phyloP scores from a whole-genome alignment of 2,888 invertebrate species.

The Phania funesta region DNA sequence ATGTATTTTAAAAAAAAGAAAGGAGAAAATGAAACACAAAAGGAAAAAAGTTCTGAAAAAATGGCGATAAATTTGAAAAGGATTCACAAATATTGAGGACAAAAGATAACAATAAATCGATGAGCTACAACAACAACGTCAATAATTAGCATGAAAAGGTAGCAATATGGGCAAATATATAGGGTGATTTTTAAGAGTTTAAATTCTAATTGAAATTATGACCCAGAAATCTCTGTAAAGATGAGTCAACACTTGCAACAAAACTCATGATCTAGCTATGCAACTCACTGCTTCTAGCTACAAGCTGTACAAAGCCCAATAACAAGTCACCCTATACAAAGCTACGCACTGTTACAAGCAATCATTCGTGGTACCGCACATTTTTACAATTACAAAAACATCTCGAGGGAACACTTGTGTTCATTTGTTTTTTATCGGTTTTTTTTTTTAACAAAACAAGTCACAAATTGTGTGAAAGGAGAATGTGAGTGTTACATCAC shows the following conservation, averaged over 20 bases:
- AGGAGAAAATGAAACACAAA: not conserved
- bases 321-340: too few species aligned
- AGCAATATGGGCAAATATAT: not conserved
- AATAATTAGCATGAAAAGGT: slow-evolving; percentile 12
- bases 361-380: not conserved
- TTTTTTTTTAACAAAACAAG: not conserved
- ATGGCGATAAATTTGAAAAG: slow-evolving; percentile 40
- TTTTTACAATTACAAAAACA: slow-evolving; percentile 27
- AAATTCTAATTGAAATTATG: too few species aligned
- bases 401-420: slow-evolving; percentile 5
- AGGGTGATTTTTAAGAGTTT: not conserved
- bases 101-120: slow-evolving; percentile 49
- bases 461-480: not conserved
- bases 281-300: too few species aligned
- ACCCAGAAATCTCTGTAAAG: too few species aligned
- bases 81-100: slow-evolving; percentile 39
- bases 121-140: slow-evolving; percentile 29
- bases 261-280: too few species aligned
- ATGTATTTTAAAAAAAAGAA: not conserved
- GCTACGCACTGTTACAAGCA: not conserved
- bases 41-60: not conserved
- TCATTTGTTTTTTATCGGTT: not conserved
- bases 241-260: too few species aligned
- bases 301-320: too few species aligned
- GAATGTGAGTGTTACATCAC: not conserved